Conservation (phyloP, 2,888 invertebrate species). For the Drosophila monieri region DNA sequence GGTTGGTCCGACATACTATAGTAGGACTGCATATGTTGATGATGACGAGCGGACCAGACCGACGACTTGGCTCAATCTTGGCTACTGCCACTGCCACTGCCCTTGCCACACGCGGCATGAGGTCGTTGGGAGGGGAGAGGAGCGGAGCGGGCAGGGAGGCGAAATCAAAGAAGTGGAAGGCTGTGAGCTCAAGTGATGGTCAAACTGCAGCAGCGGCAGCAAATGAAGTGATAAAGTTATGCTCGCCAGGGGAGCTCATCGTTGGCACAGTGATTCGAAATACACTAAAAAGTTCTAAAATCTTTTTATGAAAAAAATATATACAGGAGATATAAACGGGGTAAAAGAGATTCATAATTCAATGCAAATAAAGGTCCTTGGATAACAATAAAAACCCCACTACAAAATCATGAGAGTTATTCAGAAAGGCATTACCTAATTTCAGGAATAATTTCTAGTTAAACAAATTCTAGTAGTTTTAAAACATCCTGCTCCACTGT, state of each 20-base stretch:
- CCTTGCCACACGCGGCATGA: slow-evolving; percentile 72
- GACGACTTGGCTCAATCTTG: slow-evolving; percentile 33
- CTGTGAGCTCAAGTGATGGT: slow-evolving; percentile 66
- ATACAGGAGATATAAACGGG: too few species aligned
- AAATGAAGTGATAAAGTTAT: slow-evolving; percentile 81
- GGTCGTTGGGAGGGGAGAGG: slow-evolving; percentile 53
- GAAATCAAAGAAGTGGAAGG: slow-evolving; percentile 31
- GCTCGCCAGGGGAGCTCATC: slow-evolving; percentile 68
- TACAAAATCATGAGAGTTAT: too few species aligned
- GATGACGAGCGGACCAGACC: slow-evolving; percentile 53
- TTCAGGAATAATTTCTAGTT: not conserved
- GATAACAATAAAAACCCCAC: too few species aligned
- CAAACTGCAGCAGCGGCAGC: slow-evolving; percentile 70
- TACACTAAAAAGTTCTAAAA: not conserved
- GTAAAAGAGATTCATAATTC: too few species aligned
- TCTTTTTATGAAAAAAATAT: not conserved
- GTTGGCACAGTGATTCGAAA: slow-evolving; percentile 16
- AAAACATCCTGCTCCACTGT: slow-evolving; percentile 17
- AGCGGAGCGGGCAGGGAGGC: slow-evolving; percentile 28
- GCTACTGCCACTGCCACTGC: slow-evolving; percentile 50
- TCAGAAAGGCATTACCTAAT: not conserved
- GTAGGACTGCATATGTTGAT: slow-evolving; percentile 63
- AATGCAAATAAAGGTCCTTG: too few species aligned
- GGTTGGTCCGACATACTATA: slow-evolving; percentile 46
- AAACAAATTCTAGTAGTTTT: not conserved